A percentile compares a stretch with the other conserved stretches of the same genome.
Evolutionary conservation across 2,113 vertebrate species (phyloP).

Genomic region (Tachycineta bicolor): DNA sequence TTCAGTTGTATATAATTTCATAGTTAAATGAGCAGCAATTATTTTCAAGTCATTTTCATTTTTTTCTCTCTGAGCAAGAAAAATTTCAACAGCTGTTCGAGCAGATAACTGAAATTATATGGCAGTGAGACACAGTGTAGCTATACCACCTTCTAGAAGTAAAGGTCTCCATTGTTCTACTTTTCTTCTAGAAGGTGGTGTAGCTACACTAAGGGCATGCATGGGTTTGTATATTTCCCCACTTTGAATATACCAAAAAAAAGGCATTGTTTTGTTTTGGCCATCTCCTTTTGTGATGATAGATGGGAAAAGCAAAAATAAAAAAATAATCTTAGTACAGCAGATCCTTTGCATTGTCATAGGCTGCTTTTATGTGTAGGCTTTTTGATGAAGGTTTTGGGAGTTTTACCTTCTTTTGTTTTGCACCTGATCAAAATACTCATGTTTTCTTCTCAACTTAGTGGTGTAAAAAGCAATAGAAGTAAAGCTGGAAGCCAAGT

Average conservation of each 20-base stretch:
- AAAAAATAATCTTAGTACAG: not conserved
- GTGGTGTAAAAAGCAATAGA: not conserved
- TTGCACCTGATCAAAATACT: not conserved
- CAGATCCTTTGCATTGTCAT: not conserved
- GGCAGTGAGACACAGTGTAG: not conserved
- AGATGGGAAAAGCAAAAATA: not conserved
- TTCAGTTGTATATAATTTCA: not conserved
- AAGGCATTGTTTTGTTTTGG: not conserved
- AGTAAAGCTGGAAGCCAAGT: not conserved
- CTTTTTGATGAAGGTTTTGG: not conserved
- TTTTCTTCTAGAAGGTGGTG: not conserved
- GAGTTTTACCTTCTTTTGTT: not conserved
- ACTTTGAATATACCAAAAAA: not conserved
- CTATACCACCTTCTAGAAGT: no score
- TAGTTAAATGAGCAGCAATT: not conserved
- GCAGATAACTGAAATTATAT: not conserved
- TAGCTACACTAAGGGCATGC: not conserved
- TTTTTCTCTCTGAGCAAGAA: not conserved
- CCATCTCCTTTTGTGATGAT: not conserved
- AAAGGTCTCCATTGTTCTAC: no score
- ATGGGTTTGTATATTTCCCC: not conserved
- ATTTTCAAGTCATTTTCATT: not conserved
- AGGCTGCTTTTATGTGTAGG: not conserved
- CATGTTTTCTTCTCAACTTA: not conserved
- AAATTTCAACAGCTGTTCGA: constrained; percentile 4